phyloP scores from a whole-genome alignment of 1,140 invertebrate genomes.

The Colletes latitarsis region DNA sequence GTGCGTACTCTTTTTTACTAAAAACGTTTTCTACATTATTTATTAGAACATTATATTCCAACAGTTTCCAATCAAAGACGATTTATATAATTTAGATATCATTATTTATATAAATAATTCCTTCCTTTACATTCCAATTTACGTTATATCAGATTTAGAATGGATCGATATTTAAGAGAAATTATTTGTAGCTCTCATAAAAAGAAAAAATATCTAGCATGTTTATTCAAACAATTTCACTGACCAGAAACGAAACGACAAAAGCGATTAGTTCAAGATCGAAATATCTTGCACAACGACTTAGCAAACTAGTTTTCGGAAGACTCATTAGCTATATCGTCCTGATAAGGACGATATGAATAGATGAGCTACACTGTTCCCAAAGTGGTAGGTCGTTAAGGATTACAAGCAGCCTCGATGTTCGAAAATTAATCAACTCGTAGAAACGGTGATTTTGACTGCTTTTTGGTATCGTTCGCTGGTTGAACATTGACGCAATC shows the following conservation, averaged over 20 bases:
- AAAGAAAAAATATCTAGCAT: too few species aligned
- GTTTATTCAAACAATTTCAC: not conserved
- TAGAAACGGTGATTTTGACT: not conserved
- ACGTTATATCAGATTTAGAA: too few species aligned
- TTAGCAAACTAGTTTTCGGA: not conserved
- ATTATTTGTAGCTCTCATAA: too few species aligned
- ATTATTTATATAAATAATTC: too few species aligned
- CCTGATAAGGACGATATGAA: not conserved
- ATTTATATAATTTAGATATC: too few species aligned
- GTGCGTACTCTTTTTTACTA: too few species aligned
- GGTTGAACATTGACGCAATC: conserved; percentile 5
- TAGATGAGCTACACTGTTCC: conserved; percentile 10
- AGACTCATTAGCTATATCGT: not conserved
- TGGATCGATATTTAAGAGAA: too few species aligned
- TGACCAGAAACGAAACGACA: not conserved
- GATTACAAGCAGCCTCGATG: not conserved
- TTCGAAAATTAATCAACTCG: conserved; percentile 8
- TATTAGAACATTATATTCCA: too few species aligned
- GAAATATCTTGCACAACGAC: not conserved
- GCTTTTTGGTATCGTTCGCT: not conserved
- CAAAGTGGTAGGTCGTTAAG: not conserved
- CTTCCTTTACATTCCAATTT: too few species aligned
- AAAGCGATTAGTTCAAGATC: not conserved
- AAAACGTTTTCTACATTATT: too few species aligned
- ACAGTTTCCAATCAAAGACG: too few species aligned